These are phyloP conservation scores for Chymomyza caudatula DNA, from an alignment of 2,888 invertebrate genomes.

Conservation along the genomic window DNA sequence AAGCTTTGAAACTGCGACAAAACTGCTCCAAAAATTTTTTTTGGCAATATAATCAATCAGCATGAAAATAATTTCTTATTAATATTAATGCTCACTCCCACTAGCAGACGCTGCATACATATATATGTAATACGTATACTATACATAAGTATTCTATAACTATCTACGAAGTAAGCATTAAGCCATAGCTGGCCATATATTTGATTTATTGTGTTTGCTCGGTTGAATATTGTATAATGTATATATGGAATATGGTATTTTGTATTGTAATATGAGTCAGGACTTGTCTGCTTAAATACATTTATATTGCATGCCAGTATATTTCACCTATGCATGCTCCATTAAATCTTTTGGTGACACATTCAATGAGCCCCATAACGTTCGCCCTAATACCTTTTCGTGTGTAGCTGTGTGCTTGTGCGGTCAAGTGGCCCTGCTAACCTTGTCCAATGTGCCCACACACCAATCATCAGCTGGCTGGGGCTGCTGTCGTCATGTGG, in stretches of 20 bases:
- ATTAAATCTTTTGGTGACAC: constrained; percentile 72
- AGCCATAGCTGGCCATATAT: constrained; percentile 35
- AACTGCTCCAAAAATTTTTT: background rate
- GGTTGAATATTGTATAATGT: constrained; percentile 15
- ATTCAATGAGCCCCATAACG: constrained; percentile 70
- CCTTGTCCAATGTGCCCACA: constrained; percentile 3
- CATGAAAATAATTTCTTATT: constrained; percentile 43
- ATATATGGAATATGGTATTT: background rate
- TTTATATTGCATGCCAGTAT: constrained; percentile 43
- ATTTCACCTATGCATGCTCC: constrained; percentile 63
- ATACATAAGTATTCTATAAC: constrained; percentile 42
- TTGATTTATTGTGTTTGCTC: constrained; percentile 64
- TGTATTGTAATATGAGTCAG: constrained; percentile 2
- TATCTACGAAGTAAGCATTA: constrained; percentile 66
- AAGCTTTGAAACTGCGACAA: background rate
- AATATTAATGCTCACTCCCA: constrained; percentile 53
- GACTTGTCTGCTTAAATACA: constrained; percentile 37
- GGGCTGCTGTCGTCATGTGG: constrained; percentile 37
- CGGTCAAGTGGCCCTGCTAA: constrained; percentile 4
- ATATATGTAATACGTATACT: background rate
- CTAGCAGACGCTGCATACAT: background rate
- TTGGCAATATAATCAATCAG: background rate
- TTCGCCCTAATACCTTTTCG: constrained; percentile 62
- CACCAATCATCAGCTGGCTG: constrained; percentile 39
- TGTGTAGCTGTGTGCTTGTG: background rate